Evolutionary conservation across 1,140 invertebrate genomes (phyloP).

Genomic region (Olivierus martensii): DNA sequence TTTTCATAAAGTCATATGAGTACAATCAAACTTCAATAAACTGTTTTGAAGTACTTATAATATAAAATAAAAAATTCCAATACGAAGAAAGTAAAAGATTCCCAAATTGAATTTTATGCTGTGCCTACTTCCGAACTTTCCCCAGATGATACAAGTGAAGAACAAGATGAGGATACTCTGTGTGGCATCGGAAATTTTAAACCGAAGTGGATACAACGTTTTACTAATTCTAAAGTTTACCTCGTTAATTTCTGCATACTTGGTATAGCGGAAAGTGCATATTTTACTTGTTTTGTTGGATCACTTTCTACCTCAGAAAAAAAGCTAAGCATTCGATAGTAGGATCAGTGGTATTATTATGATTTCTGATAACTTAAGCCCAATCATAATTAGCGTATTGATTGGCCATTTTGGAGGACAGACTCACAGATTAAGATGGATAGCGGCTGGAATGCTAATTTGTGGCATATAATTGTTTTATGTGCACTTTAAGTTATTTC

Average conservation of each 20-base stretch:
- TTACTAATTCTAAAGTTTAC: constrained; percentile 6
- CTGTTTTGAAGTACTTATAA: no score
- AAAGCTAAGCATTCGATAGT: constrained; percentile 56
- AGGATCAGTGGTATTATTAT: constrained; percentile 45
- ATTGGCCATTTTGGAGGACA: constrained; percentile 26
- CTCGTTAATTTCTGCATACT: constrained; percentile 7
- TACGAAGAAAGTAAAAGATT: no score
- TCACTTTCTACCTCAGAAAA: constrained; percentile 14
- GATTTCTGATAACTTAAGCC: constrained; percentile 14
- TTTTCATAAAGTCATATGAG: no score
- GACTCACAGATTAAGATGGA: constrained; percentile 51
- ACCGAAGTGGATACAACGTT: constrained; percentile 8
- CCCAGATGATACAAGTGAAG: no score
- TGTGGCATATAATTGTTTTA: constrained; percentile 48
- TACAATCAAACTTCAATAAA: no score
- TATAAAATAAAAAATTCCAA: no score
- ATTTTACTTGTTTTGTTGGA: constrained; percentile 13
- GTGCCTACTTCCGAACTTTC: no score
- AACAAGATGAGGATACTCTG: no score
- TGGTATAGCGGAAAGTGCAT: constrained; percentile 10
- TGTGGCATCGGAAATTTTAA: neutral
- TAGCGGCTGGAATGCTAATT: constrained; percentile 49
- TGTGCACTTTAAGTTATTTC: constrained; percentile 48
- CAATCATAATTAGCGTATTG: constrained; percentile 4
- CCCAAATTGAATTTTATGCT: no score